These are phyloP conservation scores for Papilio dardanus DNA, from an alignment of 1,140 invertebrate species.

Conservation along the genomic window DNA sequence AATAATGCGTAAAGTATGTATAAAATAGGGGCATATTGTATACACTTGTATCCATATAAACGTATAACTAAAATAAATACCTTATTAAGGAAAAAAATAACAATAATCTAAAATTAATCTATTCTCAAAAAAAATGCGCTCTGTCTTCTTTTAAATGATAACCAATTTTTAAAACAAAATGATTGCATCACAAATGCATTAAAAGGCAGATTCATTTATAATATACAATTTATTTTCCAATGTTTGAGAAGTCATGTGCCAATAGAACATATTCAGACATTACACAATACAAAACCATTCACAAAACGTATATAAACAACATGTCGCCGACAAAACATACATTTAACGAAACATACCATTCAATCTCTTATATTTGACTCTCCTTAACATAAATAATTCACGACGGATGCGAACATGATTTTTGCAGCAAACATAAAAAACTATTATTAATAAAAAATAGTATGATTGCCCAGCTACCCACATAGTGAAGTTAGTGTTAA, in stretches of 20 bases:
- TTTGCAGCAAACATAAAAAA: slow-evolving; percentile 64
- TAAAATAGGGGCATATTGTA: slow-evolving; percentile 68
- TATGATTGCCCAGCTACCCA: slow-evolving; percentile 81
- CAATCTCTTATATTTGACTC: slow-evolving; percentile 52
- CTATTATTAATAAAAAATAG: slow-evolving; percentile 75
- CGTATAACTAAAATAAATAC: slow-evolving; percentile 82
- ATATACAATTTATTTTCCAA: slow-evolving; percentile 67
- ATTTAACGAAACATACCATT: slow-evolving; percentile 59
- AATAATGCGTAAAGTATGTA: slow-evolving; percentile 42
- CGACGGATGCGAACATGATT: slow-evolving; percentile 63
- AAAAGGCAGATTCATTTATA: slow-evolving; percentile 75
- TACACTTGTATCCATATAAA: slow-evolving; percentile 80
- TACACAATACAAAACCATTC: slow-evolving; percentile 45
- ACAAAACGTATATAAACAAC: slow-evolving; percentile 54
- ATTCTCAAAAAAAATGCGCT: slow-evolving; percentile 70
- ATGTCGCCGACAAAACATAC: slow-evolving; percentile 44
- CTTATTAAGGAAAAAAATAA: slow-evolving; percentile 77
- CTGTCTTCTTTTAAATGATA: slow-evolving; percentile 60
- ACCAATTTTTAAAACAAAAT: slow-evolving; percentile 59
- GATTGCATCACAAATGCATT: slow-evolving; percentile 70
- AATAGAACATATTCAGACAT: slow-evolving; percentile 53
- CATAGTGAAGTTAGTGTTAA: slow-evolving; percentile 79
- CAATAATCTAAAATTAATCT: slow-evolving; percentile 72
- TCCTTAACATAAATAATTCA: slow-evolving; percentile 56
- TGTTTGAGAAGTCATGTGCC: slow-evolving; percentile 57